Evolutionary conservation across 2,113 vertebrate species (phyloP), one percentile per base, ranked within the genome.

Genomic region (Toxotes jaculatrix): DNA sequence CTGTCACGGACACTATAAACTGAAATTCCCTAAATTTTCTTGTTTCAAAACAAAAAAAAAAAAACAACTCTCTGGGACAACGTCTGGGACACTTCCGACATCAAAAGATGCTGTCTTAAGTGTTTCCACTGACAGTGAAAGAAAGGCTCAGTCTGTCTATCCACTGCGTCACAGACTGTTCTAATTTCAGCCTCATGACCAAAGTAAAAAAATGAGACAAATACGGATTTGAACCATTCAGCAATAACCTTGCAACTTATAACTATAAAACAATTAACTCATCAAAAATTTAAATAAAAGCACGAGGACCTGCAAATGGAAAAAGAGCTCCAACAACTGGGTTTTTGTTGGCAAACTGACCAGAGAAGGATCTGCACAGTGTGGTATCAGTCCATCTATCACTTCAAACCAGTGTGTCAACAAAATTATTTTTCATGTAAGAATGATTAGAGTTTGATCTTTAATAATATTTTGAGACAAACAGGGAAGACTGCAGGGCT

Each of bases 1-100:
- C 34, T 78, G 31, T 66, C 62, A 71, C n/a, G 10, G 27, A 73
- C 4, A 13, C 27, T 40, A 75, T 74, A 47, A 82, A 81, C 23
- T 53, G 64, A 53, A 81, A 45, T 77, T 86, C 69, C 16, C n/a
- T 19, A 3, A 38, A 49, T 67, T 34, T 57, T 47, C 12, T 36
- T 45, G n/a, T 56, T 56, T 5, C 53, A 27, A 21, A 2, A 51
- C 7, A 38, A 38, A 38, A 38, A 38, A 38, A 38, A 38, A 49
- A 49, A 19, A 19, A 13, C 13, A 49, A 19, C 5, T 19, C 7
- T 53, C 9, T n/a, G n/a, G n/a, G n/a, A 53, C 19, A n/a, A 10
- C n/a, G 19, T 53, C 47, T 7, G 17, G 5, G 16, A 49, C 14
- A 53, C 49, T 27, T 27, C 27, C 27, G 27, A 27, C 27, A 27